These are phyloP conservation scores for Heliconius cydno DNA, from an alignment of 2,888 invertebrate species.

Conservation along the genomic window DNA sequence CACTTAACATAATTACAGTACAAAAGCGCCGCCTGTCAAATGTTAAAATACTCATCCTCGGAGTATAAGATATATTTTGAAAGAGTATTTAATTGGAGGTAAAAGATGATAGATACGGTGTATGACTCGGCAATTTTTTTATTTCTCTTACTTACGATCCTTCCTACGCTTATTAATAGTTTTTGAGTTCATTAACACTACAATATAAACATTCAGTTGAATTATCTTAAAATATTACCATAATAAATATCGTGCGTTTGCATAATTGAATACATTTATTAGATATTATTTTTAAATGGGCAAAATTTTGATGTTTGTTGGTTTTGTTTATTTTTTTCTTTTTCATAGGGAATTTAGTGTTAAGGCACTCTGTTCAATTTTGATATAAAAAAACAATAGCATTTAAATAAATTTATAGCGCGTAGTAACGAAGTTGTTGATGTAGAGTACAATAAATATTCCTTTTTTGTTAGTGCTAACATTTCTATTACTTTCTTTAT, in stretches of 20 bases:
- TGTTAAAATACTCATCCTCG: conserved; percentile 27
- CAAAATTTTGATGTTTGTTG: neutral
- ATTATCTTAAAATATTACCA: conserved; percentile 3
- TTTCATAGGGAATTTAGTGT: neutral
- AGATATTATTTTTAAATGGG: neutral
- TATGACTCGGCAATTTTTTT: conserved; percentile 72
- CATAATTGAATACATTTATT: conserved; percentile 8
- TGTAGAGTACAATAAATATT: too few relatives aligned
- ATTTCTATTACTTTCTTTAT: neutral
- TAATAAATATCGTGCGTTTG: conserved; percentile 10
- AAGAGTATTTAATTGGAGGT: conserved; percentile 64
- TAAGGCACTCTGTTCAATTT: neutral
- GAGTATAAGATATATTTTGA: conserved; percentile 29
- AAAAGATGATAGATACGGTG: conserved; percentile 63
- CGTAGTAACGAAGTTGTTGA: too few relatives aligned
- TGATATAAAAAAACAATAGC: too few relatives aligned
- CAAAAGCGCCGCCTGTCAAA: conserved; percentile 37
- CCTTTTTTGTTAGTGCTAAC: neutral
- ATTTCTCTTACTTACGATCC: conserved; percentile 57
- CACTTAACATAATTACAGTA: conserved; percentile 32
- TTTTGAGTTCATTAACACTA: conserved; percentile 22
- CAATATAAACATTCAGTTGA: neutral
- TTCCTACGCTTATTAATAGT: conserved; percentile 16
- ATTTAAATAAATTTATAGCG: too few relatives aligned
- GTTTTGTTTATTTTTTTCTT: neutral